Base-by-base conservation (phyloP, 2,113 vertebrate genomes). In the Aviceda subcristata region DNA sequence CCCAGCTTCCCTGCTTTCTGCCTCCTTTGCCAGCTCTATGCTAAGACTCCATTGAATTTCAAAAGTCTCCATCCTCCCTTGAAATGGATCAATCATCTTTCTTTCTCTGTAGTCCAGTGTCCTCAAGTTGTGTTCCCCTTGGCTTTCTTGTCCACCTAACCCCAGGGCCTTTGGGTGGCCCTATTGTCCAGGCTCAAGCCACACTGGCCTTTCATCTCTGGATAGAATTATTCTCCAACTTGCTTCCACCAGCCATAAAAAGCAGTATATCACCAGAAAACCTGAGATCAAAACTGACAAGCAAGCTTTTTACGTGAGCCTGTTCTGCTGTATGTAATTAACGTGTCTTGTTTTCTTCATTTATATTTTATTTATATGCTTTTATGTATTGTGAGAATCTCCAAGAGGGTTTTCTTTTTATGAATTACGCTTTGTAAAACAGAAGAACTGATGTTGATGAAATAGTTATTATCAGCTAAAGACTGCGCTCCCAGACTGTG, bases 331-430 rank as follows among this genome's bases (percentile, higher is more conserved):
- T 95, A 83, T 82, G 90, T 97, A 98, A 98, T 98, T 98, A 98
- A 96, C 41, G 71, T 96, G 97, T 90, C 97, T 97, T 97, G 96
- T 97, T 97, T 97, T 95, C 97, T 96, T 97, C 95, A 94, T 98
- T 97, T 97, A 98, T 98, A 97, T 98, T 98, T 98, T 96, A 98
- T 98, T 97, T 96, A 94, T 94, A 86, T 91, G 94, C 97, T 97
- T 97, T 97, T 97, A 97, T 95, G 91, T 95, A 95, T 92, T 95
- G 94, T 93, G 90, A 97, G 92, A 96, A 91, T 74, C 94, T 97
- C 96, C 27, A n/a, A 94, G 78, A 97, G 94, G 60, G 77, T 91
- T 97, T 95, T 95, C 92, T 96, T 97, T 95, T 95, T 91, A 82
- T 96, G 97, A 97, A 92, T 97, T 97, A 95, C 64, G 6, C 88